A percentile compares a stretch with the other conserved stretches of the same genome.
These are phyloP conservation scores for Caradrina clavipalpis DNA, from an alignment of 2,888 invertebrate species.

Conservation along the genomic window DNA sequence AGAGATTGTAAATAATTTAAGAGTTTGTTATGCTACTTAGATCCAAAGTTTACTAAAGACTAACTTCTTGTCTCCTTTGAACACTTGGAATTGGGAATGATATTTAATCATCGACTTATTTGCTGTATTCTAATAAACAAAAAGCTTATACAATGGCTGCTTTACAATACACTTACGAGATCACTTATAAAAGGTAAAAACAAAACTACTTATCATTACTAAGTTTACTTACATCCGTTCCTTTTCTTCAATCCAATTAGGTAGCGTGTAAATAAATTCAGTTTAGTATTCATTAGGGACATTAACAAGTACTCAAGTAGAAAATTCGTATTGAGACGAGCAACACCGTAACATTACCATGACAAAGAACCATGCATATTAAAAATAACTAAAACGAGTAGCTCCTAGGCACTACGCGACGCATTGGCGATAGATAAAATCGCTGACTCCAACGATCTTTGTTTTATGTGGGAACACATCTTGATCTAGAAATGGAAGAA, in stretches of 20 bases:
- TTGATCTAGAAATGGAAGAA: constrained; percentile 30
- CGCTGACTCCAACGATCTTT: constrained; percentile 16
- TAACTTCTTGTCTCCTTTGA: background rate
- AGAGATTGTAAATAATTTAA: background rate
- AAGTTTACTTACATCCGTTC: constrained; percentile 67
- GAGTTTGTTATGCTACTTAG: background rate
- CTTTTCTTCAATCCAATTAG: constrained; percentile 64
- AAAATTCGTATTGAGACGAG: constrained; percentile 10
- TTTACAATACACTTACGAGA: constrained; percentile 2
- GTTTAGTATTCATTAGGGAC: constrained; percentile 59
- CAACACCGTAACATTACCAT: constrained; percentile 1
- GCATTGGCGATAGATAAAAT: constrained; percentile 22
- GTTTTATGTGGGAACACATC: constrained; percentile 28
- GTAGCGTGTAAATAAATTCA: constrained; percentile 76
- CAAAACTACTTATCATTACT: constrained; percentile 16
- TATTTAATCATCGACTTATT: background rate
- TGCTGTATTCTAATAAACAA: background rate
- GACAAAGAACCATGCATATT: constrained; percentile 17
- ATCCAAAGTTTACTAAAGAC: background rate
- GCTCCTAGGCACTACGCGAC: background rate
- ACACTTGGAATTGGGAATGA: background rate
- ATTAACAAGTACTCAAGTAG: constrained; percentile 12
- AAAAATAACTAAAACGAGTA: background rate
- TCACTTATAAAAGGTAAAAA: background rate
- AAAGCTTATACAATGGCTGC: background rate